Conservation (phyloP, 2,113 vertebrate species). For the Ardeotis arabs region DNA sequence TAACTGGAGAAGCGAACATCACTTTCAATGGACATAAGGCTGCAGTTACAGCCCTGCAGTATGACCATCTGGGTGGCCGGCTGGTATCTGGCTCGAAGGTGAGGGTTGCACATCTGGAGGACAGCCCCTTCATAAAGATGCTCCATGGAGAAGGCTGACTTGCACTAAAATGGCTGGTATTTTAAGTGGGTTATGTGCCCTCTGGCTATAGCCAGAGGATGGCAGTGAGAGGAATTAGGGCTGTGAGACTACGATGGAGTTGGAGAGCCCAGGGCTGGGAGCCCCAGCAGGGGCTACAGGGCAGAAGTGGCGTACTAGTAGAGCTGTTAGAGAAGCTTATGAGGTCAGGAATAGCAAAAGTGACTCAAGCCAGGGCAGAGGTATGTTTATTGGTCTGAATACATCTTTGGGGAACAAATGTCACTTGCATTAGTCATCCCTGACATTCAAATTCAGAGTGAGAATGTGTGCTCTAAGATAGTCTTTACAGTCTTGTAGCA, state of each 20-base stretch:
- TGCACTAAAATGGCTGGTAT: not conserved
- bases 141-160: not conserved
- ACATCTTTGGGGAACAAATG: not conserved
- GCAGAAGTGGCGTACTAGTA: not conserved
- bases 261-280: not conserved
- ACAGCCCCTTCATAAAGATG: not conserved
- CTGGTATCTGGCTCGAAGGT: slow-evolving; percentile 94
- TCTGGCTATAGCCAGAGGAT: not conserved
- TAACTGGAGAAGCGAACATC: slow-evolving; percentile 85
- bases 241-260: not conserved
- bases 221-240: not conserved
- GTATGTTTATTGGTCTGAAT: not conserved
- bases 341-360: not conserved
- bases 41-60: slow-evolving; percentile 85
- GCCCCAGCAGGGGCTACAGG: not conserved
- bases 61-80: slow-evolving; percentile 87
- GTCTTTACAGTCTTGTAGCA: not conserved
- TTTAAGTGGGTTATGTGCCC: not conserved
- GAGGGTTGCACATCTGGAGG: not conserved
- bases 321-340: not conserved
- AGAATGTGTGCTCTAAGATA: not conserved
- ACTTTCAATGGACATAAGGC: slow-evolving; percentile 95
- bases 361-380: not conserved
- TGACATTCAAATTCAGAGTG: not conserved
- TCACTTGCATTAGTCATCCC: not conserved